A percentile compares a stretch with the other conserved stretches of the same genome.
Evolutionary conservation across 2,888 invertebrate genomes (phyloP).

Genomic region (Noctua janthe): DNA sequence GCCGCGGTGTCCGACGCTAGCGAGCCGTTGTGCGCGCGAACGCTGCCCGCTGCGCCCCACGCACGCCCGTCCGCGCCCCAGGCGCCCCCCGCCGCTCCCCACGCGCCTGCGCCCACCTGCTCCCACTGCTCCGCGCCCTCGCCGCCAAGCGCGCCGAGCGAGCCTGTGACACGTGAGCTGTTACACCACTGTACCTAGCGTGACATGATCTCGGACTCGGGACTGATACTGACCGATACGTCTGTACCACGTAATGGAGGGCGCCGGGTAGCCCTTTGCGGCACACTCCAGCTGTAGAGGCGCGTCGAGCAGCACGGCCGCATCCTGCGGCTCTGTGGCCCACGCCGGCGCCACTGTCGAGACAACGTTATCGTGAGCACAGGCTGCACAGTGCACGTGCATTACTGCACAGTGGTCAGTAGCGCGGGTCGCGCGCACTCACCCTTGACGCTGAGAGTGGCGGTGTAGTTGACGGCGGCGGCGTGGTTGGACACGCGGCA

Average conservation of each 20-base stretch:
- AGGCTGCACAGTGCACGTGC: background rate
- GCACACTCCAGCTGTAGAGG: constrained; percentile 93
- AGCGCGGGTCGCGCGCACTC: background rate
- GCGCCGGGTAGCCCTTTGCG: constrained; percentile 94
- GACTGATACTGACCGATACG: constrained; percentile 78
- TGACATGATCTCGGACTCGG: background rate
- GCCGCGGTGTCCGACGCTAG: constrained; percentile 92
- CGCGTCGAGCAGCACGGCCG: constrained; percentile 92
- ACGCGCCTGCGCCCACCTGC: constrained; percentile 53
- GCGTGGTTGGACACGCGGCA: constrained; percentile 93
- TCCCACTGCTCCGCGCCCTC: constrained; percentile 73
- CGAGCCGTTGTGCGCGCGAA: constrained; percentile 87
- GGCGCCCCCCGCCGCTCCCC: constrained; percentile 36
- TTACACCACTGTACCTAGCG: background rate
- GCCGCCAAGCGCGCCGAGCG: constrained; percentile 61
- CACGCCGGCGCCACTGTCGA: constrained; percentile 93
- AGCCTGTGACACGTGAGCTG: constrained; percentile 19
- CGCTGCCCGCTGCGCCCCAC: constrained; percentile 35
- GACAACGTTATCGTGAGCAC: constrained; percentile 1
- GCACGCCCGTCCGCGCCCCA: constrained; percentile 50
- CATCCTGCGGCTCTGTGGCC: constrained; percentile 92
- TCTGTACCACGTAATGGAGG: constrained; percentile 92
- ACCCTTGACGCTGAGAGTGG: constrained; percentile 93
- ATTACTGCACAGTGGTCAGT: background rate
- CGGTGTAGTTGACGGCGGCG: constrained; percentile 92